phyloP scores from a whole-genome alignment of 1,140 invertebrate species.

The Camponotus vicinus region DNA sequence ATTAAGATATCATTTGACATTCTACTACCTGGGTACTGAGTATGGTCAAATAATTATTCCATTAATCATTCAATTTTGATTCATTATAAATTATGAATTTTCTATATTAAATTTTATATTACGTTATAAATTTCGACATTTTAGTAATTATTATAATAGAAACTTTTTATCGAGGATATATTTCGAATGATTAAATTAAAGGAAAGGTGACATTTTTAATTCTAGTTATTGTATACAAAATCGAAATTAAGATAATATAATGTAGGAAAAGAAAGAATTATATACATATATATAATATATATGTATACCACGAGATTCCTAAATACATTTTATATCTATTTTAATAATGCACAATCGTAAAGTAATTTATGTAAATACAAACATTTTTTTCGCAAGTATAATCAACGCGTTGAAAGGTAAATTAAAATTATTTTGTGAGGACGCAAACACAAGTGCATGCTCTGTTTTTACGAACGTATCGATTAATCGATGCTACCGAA shows the following conservation, averaged over 20 bases:
- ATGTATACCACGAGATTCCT: not conserved
- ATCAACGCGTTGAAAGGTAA: not conserved
- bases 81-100: too few species aligned
- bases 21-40: too few species aligned
- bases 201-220: not conserved
- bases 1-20: too few species aligned
- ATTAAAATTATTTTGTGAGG: conserved; percentile 11
- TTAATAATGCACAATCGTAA: not conserved
- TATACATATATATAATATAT: too few species aligned
- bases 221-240: too few species aligned
- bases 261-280: too few species aligned
- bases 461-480: conserved; percentile 16
- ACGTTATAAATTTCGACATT: too few species aligned
- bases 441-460: not conserved
- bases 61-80: too few species aligned
- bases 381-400: conserved; percentile 2
- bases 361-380: conserved; percentile 19
- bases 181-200: not conserved
- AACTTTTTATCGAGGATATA: not conserved
- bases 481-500: conserved; percentile 34
- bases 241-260: too few species aligned
- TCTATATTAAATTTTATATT: too few species aligned
- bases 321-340: not conserved
- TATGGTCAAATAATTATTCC: too few species aligned
- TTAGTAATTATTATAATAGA: too few species aligned